Percentiles rank a stretch among this genome's conserved stretches.
Conservation (phyloP, 2,113 vertebrate species). For the Archocentrus centrarchus region DNA sequence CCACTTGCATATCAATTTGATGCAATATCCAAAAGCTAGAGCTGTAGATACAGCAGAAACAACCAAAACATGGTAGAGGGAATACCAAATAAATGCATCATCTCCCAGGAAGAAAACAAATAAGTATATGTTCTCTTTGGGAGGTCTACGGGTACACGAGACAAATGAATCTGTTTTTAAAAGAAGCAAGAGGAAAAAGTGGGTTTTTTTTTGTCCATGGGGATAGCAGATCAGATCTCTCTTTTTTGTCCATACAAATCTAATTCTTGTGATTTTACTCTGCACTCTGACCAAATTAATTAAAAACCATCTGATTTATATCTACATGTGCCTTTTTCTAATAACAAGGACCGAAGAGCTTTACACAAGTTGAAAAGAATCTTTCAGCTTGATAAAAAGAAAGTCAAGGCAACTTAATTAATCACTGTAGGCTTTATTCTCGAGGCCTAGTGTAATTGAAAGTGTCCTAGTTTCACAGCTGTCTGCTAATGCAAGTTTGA, state of each 20-base stretch:
- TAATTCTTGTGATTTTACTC: neutral
- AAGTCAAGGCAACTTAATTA: constrained; percentile 30
- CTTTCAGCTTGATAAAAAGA: constrained; percentile 26
- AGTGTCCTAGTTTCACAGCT: constrained; percentile 23
- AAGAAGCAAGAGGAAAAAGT: neutral
- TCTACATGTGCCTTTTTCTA: constrained; percentile 9
- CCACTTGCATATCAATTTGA: neutral
- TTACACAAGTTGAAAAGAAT: constrained; percentile 7
- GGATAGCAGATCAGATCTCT: neutral
- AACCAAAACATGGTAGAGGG: fast-evolving
- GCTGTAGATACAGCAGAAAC: neutral
- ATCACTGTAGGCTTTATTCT: constrained; percentile 18
- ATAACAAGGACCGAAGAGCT: neutral
- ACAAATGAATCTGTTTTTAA: neutral
- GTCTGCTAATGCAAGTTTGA: constrained; percentile 19
- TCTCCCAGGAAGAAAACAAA: neutral
- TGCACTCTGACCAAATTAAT: constrained; percentile 23
- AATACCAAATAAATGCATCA: neutral
- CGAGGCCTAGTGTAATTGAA: neutral
- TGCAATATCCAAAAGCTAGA: neutral
- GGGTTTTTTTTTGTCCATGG: neutral
- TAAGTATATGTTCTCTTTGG: neutral
- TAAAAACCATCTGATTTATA: constrained; percentile 16
- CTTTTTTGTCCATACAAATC: neutral
- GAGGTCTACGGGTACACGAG: neutral